Evolutionary conservation across 2,888 invertebrate species (phyloP).

Genomic region (Cephus rjabovi): DNA sequence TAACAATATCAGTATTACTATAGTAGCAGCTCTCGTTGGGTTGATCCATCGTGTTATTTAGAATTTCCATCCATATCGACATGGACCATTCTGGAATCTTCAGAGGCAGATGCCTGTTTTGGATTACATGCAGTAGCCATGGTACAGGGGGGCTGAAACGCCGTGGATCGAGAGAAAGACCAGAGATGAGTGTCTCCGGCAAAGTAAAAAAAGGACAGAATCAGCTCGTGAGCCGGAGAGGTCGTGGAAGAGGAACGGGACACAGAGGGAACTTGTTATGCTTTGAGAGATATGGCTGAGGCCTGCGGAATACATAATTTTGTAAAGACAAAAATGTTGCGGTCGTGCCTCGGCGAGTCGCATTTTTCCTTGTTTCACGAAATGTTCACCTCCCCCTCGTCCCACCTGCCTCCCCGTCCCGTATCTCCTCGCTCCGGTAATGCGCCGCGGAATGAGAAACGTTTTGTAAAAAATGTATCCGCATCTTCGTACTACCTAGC

Average conservation of each 20-base stretch:
- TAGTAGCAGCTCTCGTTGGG: background rate
- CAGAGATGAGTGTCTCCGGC: slow-evolving; percentile 14
- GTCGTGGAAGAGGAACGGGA: slow-evolving; percentile 35
- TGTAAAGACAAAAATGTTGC: slow-evolving; percentile 67
- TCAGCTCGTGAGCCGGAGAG: slow-evolving; percentile 7
- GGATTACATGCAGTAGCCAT: background rate
- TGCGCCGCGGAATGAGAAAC: slow-evolving; percentile 63
- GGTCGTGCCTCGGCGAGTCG: slow-evolving; percentile 61
- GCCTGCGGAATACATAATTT: slow-evolving; percentile 67
- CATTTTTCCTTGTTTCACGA: slow-evolving; percentile 66
- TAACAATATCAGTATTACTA: background rate
- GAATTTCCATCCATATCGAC: background rate
- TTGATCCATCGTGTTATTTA: too few species aligned
- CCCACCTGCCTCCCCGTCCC: slow-evolving; percentile 17
- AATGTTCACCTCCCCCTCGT: slow-evolving; percentile 50
- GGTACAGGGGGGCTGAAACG: slow-evolving; percentile 16
- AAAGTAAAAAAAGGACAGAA: slow-evolving; percentile 21
- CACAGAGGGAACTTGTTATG: slow-evolving; percentile 65
- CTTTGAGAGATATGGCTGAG: slow-evolving; percentile 66
- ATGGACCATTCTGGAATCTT: background rate
- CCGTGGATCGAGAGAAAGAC: slow-evolving; percentile 16
- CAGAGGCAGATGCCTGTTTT: background rate
- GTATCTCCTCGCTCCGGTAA: slow-evolving; percentile 40
- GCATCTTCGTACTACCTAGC: slow-evolving; percentile 50
- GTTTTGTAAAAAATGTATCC: slow-evolving; percentile 57